These are phyloP conservation scores for Centropus bengalensis DNA, from an alignment of 2,113 vertebrate species.

Conservation along the genomic window DNA sequence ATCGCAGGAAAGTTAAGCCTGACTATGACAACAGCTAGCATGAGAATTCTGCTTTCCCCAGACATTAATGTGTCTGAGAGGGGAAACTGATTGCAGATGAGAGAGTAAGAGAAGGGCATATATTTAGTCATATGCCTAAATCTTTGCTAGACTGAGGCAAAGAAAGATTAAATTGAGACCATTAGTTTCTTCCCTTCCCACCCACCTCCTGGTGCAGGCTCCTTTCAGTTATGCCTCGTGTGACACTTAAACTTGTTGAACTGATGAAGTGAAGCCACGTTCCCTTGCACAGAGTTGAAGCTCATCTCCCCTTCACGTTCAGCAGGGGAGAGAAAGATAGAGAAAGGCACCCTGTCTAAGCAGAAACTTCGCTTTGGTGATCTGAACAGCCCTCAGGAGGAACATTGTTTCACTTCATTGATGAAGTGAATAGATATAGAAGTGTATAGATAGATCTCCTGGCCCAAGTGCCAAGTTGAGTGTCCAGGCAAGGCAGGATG, in stretches of 20 bases:
- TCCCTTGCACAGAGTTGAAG: not conserved
- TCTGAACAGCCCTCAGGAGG: not conserved
- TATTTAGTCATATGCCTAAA: not conserved
- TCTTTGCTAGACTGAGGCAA: not conserved
- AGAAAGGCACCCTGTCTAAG: not conserved
- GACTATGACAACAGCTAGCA: not conserved
- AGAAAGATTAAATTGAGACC: not conserved
- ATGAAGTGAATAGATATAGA: too few species aligned
- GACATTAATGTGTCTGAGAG: not conserved
- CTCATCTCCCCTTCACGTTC: not conserved
- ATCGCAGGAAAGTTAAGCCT: not conserved
- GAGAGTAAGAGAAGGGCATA: not conserved
- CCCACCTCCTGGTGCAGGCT: not conserved
- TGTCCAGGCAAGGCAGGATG: not conserved
- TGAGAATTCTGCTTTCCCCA: not conserved
- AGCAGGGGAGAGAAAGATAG: not conserved
- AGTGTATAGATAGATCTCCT: not conserved
- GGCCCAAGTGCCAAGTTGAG: not conserved
- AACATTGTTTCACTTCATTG: not conserved
- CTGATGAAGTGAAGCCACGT: not conserved
- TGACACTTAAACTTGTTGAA: not conserved
- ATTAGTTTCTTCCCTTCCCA: not conserved
- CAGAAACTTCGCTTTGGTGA: not conserved
- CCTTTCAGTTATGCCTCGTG: not conserved
- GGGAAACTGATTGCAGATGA: not conserved